Base-by-base conservation (phyloP, 2,797 vertebrate genomes). In the Siniperca undulata region DNA sequence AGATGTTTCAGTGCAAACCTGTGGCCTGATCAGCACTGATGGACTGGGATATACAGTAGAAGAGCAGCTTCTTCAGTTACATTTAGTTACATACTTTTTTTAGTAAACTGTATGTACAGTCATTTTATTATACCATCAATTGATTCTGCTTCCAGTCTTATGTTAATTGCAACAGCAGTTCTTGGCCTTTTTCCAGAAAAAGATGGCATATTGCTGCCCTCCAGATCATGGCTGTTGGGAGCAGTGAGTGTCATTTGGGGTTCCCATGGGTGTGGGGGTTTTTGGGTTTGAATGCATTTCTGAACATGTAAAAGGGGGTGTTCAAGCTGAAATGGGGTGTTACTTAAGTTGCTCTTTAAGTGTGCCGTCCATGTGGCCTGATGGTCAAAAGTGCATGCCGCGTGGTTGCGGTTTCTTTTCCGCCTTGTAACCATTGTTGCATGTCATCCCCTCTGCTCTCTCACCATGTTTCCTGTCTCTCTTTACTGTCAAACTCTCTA, bases 1-100 rank as follows among this genome's bases (percentile, higher is more conserved):
- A 36, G 62, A 70, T 78, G 30, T 52, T 27, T 53, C 46, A 17
- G 34, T 34, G 42, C 56, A 48, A 69, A 82, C 42, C 16, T 75
- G 56, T 24, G 19, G 56, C 68, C 36, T 8, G 36, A 55, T 53
- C 27, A 3, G 17, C n/a, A 14, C 67, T 27, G 65, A 62, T 14
- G 60, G 59, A 38, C 55, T 50, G 34, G 2, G 30, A 36, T 4
- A 30, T 30, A 30, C 30, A 30, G 48, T 20, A 42, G 70, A 74
- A 14, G 52, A 75, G 42, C 42, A 36, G 22, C 53, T 42, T 74
- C 14, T 17, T 22, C 14, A 38, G 64, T 16, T 56, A 5, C 24
- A 46, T 42, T 20, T 13, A 27, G 55, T 22, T 61, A 6, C 14
- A 59, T 44, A 55, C 4, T 16, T 40, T 36, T n/a, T 38, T 50